phyloP scores from a whole-genome alignment of 37 sponge, comb jelly and placozoan species.

The Geodia barretti region DNA sequence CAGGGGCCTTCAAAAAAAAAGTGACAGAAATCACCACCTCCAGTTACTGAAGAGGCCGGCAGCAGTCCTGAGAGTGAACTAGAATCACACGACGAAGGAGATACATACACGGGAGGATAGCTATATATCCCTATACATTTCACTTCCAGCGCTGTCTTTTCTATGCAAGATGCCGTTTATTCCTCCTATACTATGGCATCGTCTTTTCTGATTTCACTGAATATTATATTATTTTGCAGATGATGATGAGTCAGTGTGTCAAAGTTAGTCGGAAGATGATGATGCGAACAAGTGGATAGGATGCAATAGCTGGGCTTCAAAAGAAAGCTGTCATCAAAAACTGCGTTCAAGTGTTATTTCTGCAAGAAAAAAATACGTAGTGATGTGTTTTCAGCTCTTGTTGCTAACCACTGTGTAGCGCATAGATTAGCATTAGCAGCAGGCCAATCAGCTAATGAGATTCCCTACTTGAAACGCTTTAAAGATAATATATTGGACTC shows the following conservation, averaged over 20 bases:
- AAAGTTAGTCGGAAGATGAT: background rate
- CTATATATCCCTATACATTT: too few species aligned
- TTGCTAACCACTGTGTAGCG: too few species aligned
- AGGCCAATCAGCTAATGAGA: too few species aligned
- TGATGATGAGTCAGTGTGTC: background rate
- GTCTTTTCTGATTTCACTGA: background rate
- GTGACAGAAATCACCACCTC: background rate
- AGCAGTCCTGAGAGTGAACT: background rate
- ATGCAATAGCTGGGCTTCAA: background rate
- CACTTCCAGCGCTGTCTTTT: too few species aligned
- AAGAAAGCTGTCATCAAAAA: background rate
- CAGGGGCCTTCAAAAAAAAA: background rate
- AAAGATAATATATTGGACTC: too few species aligned
- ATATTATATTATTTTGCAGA: background rate
- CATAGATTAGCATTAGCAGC: too few species aligned
- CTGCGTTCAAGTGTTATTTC: too few species aligned
- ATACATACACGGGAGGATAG: too few species aligned
- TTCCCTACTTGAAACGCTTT: too few species aligned
- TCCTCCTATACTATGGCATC: background rate
- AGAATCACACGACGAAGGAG: background rate
- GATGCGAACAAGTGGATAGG: slow-evolving; percentile 2
- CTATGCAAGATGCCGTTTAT: background rate
- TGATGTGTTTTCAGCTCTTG: too few species aligned
- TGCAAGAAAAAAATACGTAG: too few species aligned
- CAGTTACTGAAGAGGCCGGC: background rate